phyloP scores from a whole-genome alignment of 2,113 vertebrate genomes.

The Oreocharis arfaki region DNA sequence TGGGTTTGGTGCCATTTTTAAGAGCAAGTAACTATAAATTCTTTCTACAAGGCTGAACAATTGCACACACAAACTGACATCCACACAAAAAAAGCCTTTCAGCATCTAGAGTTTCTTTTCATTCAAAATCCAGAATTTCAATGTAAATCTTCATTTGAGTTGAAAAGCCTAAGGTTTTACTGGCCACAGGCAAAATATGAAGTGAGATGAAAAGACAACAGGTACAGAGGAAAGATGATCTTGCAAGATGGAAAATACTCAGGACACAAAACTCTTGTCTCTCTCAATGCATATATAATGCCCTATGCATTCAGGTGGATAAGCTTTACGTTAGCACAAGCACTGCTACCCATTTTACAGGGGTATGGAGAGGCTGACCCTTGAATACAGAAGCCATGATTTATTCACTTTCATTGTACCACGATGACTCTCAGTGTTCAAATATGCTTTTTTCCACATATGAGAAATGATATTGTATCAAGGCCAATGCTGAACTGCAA shows the following conservation, averaged over 20 bases:
- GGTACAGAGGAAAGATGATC: neutral
- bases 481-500: constrained; percentile 23
- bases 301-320: neutral
- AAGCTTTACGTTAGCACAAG: neutral
- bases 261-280: neutral
- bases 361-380: neutral
- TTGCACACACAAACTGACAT: neutral
- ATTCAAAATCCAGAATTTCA: neutral
- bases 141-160: neutral
- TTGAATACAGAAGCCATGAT: neutral
- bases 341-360: neutral
- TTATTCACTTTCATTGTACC: constrained; percentile 7
- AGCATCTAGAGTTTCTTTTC: neutral
- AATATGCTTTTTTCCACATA: constrained; percentile 33
- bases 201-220: neutral
- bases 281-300: neutral
- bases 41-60: neutral
- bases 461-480: constrained; percentile 31
- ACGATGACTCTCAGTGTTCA: neutral
- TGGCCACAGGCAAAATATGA: neutral
- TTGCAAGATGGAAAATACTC: neutral
- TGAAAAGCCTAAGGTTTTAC: neutral
- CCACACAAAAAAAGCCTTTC: neutral
- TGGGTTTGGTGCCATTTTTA: neutral
- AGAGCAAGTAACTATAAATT: neutral